Conservation (phyloP, 2,113 vertebrate species). For the Alectura lathami region DNA sequence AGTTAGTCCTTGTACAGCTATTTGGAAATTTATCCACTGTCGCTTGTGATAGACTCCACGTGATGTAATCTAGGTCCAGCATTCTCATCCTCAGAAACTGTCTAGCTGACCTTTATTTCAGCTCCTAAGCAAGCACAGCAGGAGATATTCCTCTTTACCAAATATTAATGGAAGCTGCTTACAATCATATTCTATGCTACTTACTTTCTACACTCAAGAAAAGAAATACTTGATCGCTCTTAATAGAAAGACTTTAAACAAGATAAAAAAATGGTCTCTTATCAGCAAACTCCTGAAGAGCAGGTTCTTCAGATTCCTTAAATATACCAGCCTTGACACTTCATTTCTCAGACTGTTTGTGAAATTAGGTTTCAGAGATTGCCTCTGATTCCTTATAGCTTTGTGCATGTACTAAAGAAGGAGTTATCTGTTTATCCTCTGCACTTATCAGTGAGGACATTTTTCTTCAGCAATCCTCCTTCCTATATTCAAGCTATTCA, state of each 20-base stretch:
- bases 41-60: background rate
- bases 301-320: background rate
- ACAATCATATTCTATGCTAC: background rate
- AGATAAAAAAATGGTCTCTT: background rate
- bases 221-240: background rate
- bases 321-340: background rate
- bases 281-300: background rate
- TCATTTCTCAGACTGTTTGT: background rate
- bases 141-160: background rate
- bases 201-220: background rate
- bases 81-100: background rate
- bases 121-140: background rate
- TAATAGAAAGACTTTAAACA: background rate
- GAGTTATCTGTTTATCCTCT: background rate
- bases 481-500: background rate
- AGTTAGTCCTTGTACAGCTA: background rate
- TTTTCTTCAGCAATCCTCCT: background rate
- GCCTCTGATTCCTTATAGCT: background rate
- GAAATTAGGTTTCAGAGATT: background rate
- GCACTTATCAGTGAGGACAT: background rate
- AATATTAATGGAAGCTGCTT: background rate
- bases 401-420: background rate
- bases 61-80: no score
- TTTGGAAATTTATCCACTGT: background rate
- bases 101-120: background rate